phyloP scores from a whole-genome alignment of 2,113 vertebrate species.

The Merops nubicus region DNA sequence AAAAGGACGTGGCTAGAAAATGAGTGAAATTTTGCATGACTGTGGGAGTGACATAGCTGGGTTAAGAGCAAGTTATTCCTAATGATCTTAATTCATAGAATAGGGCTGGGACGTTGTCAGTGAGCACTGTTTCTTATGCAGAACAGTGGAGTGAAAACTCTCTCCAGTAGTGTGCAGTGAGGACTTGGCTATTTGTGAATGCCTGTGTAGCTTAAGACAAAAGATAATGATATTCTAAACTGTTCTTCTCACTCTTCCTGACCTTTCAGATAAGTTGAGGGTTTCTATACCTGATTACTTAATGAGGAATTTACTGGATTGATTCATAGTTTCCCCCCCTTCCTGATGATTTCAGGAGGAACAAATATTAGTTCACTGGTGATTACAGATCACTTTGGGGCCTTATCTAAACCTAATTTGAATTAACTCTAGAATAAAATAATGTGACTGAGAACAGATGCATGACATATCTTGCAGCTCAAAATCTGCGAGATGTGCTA shows the following conservation, averaged over 20 bases:
- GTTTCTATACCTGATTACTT: neutral
- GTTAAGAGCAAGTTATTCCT: neutral
- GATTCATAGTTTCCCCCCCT: neutral
- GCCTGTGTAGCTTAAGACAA: neutral
- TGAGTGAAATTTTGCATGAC: neutral
- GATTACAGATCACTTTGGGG: neutral
- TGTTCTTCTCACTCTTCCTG: neutral
- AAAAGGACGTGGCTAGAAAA: neutral
- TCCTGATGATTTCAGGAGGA: neutral
- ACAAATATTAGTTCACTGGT: neutral
- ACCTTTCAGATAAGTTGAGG: neutral
- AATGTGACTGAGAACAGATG: neutral
- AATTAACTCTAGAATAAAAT: neutral
- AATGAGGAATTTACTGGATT: neutral
- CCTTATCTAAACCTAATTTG: neutral
- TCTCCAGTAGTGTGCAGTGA: neutral
- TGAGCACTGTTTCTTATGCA: neutral
- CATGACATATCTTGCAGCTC: neutral
- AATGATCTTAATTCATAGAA: neutral
- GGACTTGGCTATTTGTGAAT: neutral
- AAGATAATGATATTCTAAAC: neutral
- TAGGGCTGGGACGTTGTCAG: neutral
- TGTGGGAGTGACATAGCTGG: fast-evolving
- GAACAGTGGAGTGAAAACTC: neutral
- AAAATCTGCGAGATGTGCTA: neutral